A percentile compares a stretch with the other conserved stretches of the same genome.
Conservation (phyloP, 2,797 vertebrate genomes). For the Siniperca scherzeri region DNA sequence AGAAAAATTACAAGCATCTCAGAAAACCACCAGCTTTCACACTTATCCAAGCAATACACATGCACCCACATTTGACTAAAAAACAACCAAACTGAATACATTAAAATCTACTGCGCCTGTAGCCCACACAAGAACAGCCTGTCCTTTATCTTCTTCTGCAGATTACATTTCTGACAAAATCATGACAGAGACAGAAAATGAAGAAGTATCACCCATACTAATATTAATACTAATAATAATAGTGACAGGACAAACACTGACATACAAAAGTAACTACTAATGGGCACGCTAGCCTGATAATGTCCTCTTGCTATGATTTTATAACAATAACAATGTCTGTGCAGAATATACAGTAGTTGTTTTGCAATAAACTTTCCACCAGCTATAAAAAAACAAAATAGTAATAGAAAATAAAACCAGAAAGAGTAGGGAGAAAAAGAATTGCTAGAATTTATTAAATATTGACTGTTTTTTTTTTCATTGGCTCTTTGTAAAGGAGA, state of each 20-base stretch:
- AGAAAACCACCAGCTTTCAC: conserved; percentile 55
- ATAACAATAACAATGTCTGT: neutral
- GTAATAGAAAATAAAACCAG: conserved; percentile 12
- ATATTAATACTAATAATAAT: conserved; percentile 31
- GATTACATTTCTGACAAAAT: conserved; percentile 53
- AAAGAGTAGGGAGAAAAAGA: conserved; percentile 3
- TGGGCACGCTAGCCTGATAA: neutral
- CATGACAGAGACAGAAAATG: conserved; percentile 31
- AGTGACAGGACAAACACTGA: conserved; percentile 16
- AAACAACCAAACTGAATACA: conserved; percentile 49
- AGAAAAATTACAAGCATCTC: conserved; percentile 59
- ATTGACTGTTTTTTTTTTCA: conserved; percentile 12
- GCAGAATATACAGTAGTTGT: neutral
- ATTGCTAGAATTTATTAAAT: conserved; percentile 24
- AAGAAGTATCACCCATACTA: conserved; percentile 8
- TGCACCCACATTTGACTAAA: conserved; percentile 53
- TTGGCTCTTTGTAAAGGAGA: conserved; percentile 5
- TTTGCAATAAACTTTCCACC: conserved; percentile 31
- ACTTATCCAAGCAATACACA: conserved; percentile 57
- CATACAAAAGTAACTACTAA: neutral
- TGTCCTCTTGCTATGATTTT: neutral
- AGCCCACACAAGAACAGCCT: conserved; percentile 56
- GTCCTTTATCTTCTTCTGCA: conserved; percentile 47
- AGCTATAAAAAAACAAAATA: conserved; percentile 16
- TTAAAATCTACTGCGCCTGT: conserved; percentile 39